Evolutionary conservation across 1,140 invertebrate species (phyloP).

Genomic region (Cryptotermes secundus): DNA sequence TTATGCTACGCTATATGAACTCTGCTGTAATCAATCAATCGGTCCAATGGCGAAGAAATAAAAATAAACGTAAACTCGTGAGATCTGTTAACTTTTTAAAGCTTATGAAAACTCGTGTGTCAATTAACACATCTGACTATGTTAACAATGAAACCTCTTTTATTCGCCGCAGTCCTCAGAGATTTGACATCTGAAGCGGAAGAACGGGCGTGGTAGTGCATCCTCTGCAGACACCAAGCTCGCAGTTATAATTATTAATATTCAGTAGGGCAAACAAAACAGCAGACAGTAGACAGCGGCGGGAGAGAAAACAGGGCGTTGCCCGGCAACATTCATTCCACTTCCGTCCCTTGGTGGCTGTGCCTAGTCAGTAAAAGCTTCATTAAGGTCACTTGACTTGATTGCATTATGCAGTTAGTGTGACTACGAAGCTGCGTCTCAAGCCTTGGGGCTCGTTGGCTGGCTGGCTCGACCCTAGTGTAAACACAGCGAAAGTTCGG

Average conservation of each 20-base stretch:
- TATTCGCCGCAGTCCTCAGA: background rate
- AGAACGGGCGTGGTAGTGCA: background rate
- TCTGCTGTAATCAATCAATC: too few relatives aligned
- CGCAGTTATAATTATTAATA: slow-evolving; percentile 18
- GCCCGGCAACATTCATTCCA: slow-evolving; percentile 8
- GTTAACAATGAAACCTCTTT: too few relatives aligned
- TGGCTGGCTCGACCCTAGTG: background rate
- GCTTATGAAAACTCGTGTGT: too few relatives aligned
- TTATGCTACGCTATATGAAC: too few relatives aligned
- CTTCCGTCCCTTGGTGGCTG: background rate
- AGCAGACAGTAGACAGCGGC: background rate
- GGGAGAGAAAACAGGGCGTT: slow-evolving; percentile 14
- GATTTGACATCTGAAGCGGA: background rate
- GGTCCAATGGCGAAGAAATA: too few relatives aligned
- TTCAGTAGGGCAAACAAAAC: background rate
- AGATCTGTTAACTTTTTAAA: too few relatives aligned
- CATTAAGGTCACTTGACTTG: slow-evolving; percentile 19
- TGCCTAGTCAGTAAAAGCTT: slow-evolving; percentile 15
- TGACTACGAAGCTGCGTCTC: background rate
- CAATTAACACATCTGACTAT: too few relatives aligned
- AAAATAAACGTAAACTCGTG: too few relatives aligned
- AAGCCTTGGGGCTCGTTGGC: too few relatives aligned
- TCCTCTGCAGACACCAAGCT: background rate
- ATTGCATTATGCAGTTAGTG: slow-evolving; percentile 19
- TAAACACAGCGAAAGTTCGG: background rate